A percentile compares a stretch with the other conserved stretches of the same genome.
Evolutionary conservation across 1,140 invertebrate genomes (phyloP).

Genomic region (Neuroterus valhalla): DNA sequence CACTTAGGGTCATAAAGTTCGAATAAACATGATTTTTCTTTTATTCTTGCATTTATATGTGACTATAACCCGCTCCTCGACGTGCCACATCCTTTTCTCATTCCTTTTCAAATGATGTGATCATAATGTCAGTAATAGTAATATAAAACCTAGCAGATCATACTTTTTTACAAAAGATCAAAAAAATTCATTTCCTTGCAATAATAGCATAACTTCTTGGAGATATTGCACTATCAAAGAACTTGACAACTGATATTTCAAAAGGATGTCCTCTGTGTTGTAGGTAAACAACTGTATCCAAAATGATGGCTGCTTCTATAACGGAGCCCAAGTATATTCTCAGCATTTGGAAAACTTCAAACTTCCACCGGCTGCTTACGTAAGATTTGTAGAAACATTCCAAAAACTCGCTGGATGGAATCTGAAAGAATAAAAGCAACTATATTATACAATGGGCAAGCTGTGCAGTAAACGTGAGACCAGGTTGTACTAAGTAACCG

Average conservation of each 20-base stretch:
- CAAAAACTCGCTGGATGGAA: conserved; percentile 74
- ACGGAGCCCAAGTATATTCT: conserved; percentile 87
- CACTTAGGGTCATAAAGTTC: no score
- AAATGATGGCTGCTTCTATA: conserved; percentile 88
- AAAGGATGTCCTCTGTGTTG: conserved; percentile 79
- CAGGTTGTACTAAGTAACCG: no score
- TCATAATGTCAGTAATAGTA: no score
- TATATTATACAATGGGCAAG: not conserved
- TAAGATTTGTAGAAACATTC: conserved; percentile 72
- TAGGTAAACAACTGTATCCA: conserved; percentile 90
- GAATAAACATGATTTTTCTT: no score
- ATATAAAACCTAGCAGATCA: no score
- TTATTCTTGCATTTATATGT: no score
- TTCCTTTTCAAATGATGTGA: no score
- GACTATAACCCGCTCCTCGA: no score
- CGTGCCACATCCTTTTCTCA: no score
- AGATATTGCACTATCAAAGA: conserved; percentile 86
- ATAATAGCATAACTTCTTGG: conserved; percentile 86
- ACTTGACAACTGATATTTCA: conserved; percentile 80
- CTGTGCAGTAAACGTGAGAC: no score
- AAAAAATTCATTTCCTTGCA: conserved; percentile 68
- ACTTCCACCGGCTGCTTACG: conserved; percentile 76
- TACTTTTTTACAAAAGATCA: not conserved
- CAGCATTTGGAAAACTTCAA: conserved; percentile 88
- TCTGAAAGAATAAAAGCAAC: conserved; percentile 56